Conservation (phyloP, 2,113 vertebrate species). For the Poecile atricapillus region DNA sequence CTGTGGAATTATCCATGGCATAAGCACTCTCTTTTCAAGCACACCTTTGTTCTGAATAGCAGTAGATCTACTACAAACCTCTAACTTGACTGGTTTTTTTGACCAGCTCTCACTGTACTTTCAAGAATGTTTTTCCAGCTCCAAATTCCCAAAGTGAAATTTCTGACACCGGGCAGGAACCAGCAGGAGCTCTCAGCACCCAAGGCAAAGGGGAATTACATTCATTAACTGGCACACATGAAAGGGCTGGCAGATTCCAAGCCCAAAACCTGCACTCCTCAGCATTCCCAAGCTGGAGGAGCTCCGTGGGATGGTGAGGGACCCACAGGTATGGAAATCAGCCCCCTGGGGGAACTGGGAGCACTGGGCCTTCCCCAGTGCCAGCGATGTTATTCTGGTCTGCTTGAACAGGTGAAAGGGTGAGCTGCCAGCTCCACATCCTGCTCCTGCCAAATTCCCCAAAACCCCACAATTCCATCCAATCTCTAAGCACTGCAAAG, state of each 20-base stretch:
- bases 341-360: not conserved
- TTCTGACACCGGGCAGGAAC: fast-evolving
- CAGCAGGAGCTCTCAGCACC: not conserved
- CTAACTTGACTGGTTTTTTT: not conserved
- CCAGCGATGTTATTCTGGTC: fast-evolving
- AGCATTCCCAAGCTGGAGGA: not conserved
- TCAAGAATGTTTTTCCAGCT: not conserved
- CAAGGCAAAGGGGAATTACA: not conserved
- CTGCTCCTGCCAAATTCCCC: not conserved
- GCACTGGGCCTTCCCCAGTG: not conserved
- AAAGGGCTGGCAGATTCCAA: not conserved
- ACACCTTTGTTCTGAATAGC: not conserved
- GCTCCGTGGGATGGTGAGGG: not conserved
- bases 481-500: not conserved
- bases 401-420: not conserved
- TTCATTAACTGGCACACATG: not conserved
- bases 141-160: not conserved
- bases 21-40: fast-evolving
- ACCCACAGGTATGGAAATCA: fast-evolving
- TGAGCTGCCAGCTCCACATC: not conserved
- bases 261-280: not conserved
- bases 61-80: not conserved
- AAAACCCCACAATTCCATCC: fast-evolving
- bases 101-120: not conserved
- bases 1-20: fast-evolving